These are phyloP conservation scores for Phataginus tetradactyla DNA, from an alignment of 2,797 vertebrate genomes.

Conservation along the genomic window DNA sequence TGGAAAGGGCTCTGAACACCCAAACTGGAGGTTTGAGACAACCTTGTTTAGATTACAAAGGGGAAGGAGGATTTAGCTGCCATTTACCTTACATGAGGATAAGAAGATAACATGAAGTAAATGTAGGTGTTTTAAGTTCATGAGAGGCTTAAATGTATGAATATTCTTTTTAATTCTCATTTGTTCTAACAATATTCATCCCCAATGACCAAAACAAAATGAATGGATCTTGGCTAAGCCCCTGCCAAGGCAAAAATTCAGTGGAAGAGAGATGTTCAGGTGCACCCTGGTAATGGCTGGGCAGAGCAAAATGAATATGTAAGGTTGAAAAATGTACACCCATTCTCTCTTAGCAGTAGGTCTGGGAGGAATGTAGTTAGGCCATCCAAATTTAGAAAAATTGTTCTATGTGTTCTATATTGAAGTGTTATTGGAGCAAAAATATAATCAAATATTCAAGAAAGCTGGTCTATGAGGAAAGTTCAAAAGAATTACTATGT, in stretches of 20 bases:
- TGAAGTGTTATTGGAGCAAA: background rate
- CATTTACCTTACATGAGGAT: background rate
- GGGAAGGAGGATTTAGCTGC: background rate
- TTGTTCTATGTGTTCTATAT: background rate
- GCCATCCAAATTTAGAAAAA: background rate
- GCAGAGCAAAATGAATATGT: background rate
- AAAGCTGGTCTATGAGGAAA: background rate
- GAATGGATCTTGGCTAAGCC: background rate
- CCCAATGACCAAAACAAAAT: background rate
- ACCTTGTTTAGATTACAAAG: background rate
- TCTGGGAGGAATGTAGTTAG: background rate
- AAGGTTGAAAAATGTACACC: background rate
- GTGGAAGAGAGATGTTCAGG: background rate
- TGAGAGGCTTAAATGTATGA: background rate
- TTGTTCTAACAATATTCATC: background rate
- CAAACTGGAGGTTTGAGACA: background rate
- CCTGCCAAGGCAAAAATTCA: background rate
- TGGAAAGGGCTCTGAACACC: background rate
- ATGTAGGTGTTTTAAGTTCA: conserved; percentile 38
- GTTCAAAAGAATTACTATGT: background rate
- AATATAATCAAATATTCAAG: conserved; percentile 18
- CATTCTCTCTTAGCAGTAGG: background rate
- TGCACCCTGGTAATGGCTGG: background rate
- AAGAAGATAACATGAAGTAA: background rate
- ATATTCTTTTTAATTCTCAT: background rate